Evolutionary conservation across 2,113 vertebrate genomes (phyloP).

Genomic region (Ictalurus punctatus): DNA sequence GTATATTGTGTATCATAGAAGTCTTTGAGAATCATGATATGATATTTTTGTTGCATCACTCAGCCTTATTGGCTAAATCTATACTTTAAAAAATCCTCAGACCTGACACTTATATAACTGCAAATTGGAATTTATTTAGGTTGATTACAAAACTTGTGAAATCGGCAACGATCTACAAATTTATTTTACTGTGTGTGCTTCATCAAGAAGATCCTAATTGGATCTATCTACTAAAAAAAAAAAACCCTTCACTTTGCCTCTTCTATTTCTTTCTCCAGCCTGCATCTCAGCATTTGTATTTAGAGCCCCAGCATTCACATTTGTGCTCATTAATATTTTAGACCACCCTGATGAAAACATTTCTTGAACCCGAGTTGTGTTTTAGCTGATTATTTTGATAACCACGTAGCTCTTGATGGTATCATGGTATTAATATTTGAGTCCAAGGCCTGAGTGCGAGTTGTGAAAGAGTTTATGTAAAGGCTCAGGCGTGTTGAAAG

Average conservation of each 20-base stretch:
- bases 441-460: background rate
- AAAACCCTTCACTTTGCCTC: background rate
- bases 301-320: background rate
- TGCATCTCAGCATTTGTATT: background rate
- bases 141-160: background rate
- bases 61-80: background rate
- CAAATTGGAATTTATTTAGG: background rate
- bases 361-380: background rate
- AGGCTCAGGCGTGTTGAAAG: constrained; percentile 38
- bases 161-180: background rate
- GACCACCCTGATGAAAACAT: constrained; percentile 9
- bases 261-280: background rate
- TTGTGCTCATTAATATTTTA: background rate
- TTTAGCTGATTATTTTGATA: constrained; percentile 24
- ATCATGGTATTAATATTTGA: constrained; percentile 23
- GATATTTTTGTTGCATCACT: background rate
- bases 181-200: background rate
- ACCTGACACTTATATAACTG: background rate
- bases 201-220: background rate
- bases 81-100: background rate
- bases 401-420: background rate
- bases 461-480: constrained; percentile 16
- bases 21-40: background rate
- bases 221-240: background rate
- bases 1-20: background rate